phyloP scores from a whole-genome alignment of 2,888 invertebrate species.

The Sturmia bella region DNA sequence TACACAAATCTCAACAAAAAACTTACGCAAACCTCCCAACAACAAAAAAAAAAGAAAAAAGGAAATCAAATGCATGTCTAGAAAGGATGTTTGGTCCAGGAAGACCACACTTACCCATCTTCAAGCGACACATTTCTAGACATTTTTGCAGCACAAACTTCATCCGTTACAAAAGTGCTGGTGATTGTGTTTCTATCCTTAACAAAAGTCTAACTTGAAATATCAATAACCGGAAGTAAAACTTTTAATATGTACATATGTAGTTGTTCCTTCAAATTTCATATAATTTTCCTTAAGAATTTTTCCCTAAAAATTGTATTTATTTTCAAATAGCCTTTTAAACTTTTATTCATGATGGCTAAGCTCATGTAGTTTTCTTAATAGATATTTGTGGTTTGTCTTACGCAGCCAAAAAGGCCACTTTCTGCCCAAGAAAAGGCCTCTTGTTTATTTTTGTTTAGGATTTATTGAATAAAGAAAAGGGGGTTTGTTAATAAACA shows the following conservation, averaged over 20 bases:
- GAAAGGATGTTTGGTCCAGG: slow-evolving; percentile 23
- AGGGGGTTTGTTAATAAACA: slow-evolving; percentile 28
- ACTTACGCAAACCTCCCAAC: too few relatives aligned
- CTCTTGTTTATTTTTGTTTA: slow-evolving; percentile 57
- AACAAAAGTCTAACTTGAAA: slow-evolving; percentile 66
- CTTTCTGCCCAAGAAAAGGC: slow-evolving; percentile 37
- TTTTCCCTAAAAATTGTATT: background rate
- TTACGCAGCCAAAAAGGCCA: slow-evolving; percentile 31
- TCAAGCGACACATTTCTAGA: background rate
- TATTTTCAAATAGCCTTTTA: slow-evolving; percentile 25
- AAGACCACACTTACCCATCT: background rate
- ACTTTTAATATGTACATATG: slow-evolving; percentile 45
- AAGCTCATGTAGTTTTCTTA: slow-evolving; percentile 68
- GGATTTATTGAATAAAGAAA: slow-evolving; percentile 4
- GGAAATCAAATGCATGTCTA: slow-evolving; percentile 27
- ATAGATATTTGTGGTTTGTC: slow-evolving; percentile 64
- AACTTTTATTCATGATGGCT: slow-evolving; percentile 37
- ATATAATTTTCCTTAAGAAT: slow-evolving; percentile 11
- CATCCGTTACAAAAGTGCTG: background rate
- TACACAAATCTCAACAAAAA: slow-evolving; percentile 32
- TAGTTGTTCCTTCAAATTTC: slow-evolving; percentile 1
- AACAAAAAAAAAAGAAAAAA: background rate
- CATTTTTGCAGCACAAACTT: background rate
- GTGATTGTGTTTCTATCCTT: background rate
- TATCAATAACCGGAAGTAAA: slow-evolving; percentile 74